Evolutionary conservation across 2,113 vertebrate species (phyloP).

Genomic region (Ochotona princeps): DNA sequence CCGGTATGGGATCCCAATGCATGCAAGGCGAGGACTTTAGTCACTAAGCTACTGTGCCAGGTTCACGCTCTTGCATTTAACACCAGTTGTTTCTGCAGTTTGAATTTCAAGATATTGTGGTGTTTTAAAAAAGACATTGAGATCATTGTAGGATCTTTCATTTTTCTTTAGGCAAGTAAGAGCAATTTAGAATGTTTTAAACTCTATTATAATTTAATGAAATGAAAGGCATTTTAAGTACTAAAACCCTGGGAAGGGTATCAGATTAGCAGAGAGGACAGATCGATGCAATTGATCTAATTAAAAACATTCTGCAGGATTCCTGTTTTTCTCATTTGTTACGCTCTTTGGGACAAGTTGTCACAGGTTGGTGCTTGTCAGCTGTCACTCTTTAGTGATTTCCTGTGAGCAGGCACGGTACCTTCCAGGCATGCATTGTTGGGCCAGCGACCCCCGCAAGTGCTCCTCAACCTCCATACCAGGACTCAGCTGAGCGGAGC

Average conservation of each 20-base stretch:
- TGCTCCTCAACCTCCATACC: background rate
- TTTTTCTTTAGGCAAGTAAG: background rate
- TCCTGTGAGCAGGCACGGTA: background rate
- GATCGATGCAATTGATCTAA: background rate
- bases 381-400: background rate
- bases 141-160: background rate
- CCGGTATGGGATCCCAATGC: no score
- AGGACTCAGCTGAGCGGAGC: background rate
- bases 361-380: background rate
- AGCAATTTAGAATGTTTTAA: constrained; percentile 28
- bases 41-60: no score
- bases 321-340: constrained; percentile 24
- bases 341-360: background rate
- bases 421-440: background rate
- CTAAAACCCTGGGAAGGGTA: background rate
- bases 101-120: background rate
- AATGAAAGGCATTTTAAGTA: constrained; percentile 10
- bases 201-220: constrained; percentile 17
- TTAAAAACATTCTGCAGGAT: background rate
- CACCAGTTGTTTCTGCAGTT: background rate
- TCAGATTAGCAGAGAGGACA: background rate
- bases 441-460: background rate
- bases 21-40: no score
- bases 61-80: background rate
- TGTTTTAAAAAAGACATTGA: background rate